Evolutionary conservation across 2,113 vertebrate species (phyloP), one percentile per base, ranked within the genome.

Genomic region (Conger conger): DNA sequence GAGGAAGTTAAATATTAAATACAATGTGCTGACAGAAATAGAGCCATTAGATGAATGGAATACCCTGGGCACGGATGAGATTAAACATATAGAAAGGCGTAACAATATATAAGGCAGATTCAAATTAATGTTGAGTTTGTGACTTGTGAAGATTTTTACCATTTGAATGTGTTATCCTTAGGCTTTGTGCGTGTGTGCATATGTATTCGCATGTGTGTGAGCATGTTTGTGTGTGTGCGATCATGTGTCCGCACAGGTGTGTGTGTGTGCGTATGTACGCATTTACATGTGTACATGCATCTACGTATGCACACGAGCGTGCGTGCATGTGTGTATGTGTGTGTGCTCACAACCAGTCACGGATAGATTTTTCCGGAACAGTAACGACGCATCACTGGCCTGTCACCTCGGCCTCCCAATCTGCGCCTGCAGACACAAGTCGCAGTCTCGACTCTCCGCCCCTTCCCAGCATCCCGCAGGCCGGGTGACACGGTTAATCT

Each of bases 401-500:
- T 73, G 68, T 63, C 57, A 63, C 27, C 57, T 5, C 18, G 7
- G n/a, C 68, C 33, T 73, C 68, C 68, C 27, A 33, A 9, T 13
- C 68, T 73, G 1, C n/a, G 68, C 27, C 68, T 33, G 68, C n/a
- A 33, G 68, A 73, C n/a, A 73, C 27, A 33, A 73, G 27, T 33
- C n/a, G 2, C 68, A 73, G 27, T 73, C 68, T 73, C n/a, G 27
- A 73, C 8, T 33, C n/a, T 33, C 68, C 11, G 68, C 23, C 3
- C 4, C 60, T 68, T n/a, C 60, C 60, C 60, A 30, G 68, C 68
- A 11, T 33, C 68, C 68, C 68, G 6, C 68, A 33, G 83, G 89
- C 87, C 87, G 89, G 40, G 87, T 83, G 88, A 91, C 90, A 90
- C 88, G 87, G 87, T 85, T 88, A 87, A 91, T 93, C 88, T 86